Conservation (phyloP, 2,113 vertebrate genomes). For the Xiphophorus couchianus region DNA sequence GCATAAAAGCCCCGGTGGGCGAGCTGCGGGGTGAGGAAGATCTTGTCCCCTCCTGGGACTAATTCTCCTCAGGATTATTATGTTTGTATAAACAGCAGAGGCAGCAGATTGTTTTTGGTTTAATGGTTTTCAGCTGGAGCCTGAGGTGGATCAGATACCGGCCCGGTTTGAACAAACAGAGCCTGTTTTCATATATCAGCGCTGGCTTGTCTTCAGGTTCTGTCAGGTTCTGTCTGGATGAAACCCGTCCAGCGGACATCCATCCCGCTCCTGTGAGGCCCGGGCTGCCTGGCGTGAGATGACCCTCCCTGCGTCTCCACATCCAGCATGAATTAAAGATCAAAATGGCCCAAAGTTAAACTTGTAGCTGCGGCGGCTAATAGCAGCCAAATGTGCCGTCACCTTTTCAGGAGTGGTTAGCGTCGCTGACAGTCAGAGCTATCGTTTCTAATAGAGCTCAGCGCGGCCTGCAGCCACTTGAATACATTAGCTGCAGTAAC, state of each 20-base stretch:
- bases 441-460: conserved; percentile 75
- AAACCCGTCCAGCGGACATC: conserved; percentile 80
- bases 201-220: conserved; percentile 84
- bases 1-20: no score
- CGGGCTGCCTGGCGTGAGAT: conserved; percentile 55
- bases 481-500: conserved; percentile 69
- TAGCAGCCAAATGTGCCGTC: conserved; percentile 74
- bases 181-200: conserved; percentile 88
- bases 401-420: conserved; percentile 80
- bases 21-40: no score
- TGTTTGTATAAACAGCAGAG: conserved; percentile 86
- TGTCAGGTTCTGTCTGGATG: conserved; percentile 85
- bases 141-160: conserved; percentile 74
- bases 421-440: conserved; percentile 70
- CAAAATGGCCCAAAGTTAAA: conserved; percentile 69
- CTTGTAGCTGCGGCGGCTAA: conserved; percentile 60
- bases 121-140: conserved; percentile 96
- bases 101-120: conserved; percentile 88
- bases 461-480: conserved; percentile 61
- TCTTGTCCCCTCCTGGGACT: no score
- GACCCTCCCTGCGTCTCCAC: conserved; percentile 63
- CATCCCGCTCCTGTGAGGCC: conserved; percentile 34
- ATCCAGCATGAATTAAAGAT: conserved; percentile 72
- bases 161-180: conserved; percentile 91
- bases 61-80: background rate